Percentiles rank a stretch among this genome's conserved stretches.
These are phyloP conservation scores for Scaptomyza caliginosa DNA, from an alignment of 2,888 invertebrate genomes.

Conservation along the genomic window DNA sequence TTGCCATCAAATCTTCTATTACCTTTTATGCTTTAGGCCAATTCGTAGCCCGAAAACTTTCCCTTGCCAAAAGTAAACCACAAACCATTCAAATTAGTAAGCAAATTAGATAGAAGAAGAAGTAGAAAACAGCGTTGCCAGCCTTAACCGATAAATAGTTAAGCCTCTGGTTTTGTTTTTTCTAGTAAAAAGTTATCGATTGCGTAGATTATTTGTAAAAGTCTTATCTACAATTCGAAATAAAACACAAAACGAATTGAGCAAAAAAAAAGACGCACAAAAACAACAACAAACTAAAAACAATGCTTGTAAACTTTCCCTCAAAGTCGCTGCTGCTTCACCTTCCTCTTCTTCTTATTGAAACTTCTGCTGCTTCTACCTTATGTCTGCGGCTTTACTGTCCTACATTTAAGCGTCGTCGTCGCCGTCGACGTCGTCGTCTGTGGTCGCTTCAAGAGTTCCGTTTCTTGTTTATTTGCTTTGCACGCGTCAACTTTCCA, in stretches of 20 bases:
- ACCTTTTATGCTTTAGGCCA: conserved; percentile 1
- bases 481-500: conserved; percentile 61
- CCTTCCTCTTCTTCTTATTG: conserved; percentile 6
- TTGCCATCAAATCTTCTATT: conserved; percentile 2
- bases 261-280: conserved; percentile 8
- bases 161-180: not conserved
- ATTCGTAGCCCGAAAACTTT: conserved; percentile 21
- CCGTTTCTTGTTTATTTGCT: conserved; percentile 55
- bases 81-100: not conserved
- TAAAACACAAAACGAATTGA: conserved; percentile 1
- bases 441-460: conserved; percentile 45
- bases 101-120: conserved; percentile 12
- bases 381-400: conserved; percentile 54
- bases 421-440: conserved; percentile 21
- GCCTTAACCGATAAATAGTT: not conserved
- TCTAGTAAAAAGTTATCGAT: conserved; percentile 29
- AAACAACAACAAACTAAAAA: conserved; percentile 14
- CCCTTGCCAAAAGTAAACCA: conserved; percentile 36
- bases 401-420: conserved; percentile 58
- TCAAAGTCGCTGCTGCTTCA: conserved; percentile 41
- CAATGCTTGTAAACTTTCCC: conserved; percentile 67
- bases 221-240: conserved; percentile 70
- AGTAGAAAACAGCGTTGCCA: conserved; percentile 11
- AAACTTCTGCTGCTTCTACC: conserved; percentile 18
- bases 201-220: conserved; percentile 58